A percentile compares a stretch with the other conserved stretches of the same genome.
phyloP scores from a whole-genome alignment of 1,140 invertebrate genomes.

The Bombus impatiens region DNA sequence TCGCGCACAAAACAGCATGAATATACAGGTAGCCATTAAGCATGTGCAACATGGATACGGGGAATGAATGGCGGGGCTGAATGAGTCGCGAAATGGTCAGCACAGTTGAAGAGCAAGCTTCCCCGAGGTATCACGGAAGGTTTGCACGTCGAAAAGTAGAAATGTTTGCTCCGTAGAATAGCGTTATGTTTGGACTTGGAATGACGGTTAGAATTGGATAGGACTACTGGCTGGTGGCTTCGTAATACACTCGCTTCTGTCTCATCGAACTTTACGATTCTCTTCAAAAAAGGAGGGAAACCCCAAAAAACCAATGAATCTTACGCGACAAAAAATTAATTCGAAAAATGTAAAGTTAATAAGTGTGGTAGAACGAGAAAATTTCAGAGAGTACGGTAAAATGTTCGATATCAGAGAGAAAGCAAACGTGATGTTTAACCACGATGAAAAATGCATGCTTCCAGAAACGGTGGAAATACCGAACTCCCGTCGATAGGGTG shows the following conservation, averaged over 20 bases:
- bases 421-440: background rate
- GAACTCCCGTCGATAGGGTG: slow-evolving; percentile 33
- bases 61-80: slow-evolving; percentile 70
- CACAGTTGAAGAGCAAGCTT: slow-evolving; percentile 74
- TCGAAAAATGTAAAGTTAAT: background rate
- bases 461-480: slow-evolving; percentile 46
- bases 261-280: background rate
- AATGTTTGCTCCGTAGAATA: slow-evolving; percentile 80
- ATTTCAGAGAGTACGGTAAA: too few relatives aligned
- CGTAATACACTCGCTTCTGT: slow-evolving; percentile 46
- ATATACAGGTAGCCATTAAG: slow-evolving; percentile 58
- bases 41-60: slow-evolving; percentile 51
- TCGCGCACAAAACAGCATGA: slow-evolving; percentile 43
- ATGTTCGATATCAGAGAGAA: background rate
- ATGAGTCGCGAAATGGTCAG: slow-evolving; percentile 81
- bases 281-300: background rate
- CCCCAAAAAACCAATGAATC: background rate
- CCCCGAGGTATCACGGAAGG: slow-evolving; percentile 72
- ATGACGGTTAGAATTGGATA: slow-evolving; percentile 80
- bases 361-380: too few relatives aligned
- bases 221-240: slow-evolving; percentile 47
- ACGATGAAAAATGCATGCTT: slow-evolving; percentile 31
- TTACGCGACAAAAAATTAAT: background rate
- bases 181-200: slow-evolving; percentile 80
- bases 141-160: slow-evolving; percentile 78